Base-by-base conservation (phyloP, 2,797 vertebrate genomes). In the Buceros bicornis region DNA sequence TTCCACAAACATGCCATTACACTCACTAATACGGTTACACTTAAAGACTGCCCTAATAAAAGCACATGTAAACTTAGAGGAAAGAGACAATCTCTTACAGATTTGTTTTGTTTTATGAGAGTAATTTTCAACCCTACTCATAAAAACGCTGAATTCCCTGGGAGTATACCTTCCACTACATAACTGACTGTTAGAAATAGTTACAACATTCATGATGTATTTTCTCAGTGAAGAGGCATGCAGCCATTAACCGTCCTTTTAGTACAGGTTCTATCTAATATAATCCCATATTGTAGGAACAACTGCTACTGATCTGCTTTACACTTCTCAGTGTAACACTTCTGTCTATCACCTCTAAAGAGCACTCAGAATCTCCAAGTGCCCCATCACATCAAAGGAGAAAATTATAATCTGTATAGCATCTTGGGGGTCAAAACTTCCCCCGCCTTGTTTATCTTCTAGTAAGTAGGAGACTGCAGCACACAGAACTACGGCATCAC, bases 1-100 rank as follows among this genome's bases (percentile, higher is more conserved):
- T 95, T 97, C 92, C 83, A 82, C 65, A 79, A 97, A 93, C 47
- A 35, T 95, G 87, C 88, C 94, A 95, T 90, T 96, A 88, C 72
- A 24, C 76, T 95, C 87, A 83, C 74, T 93, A 95, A 93, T 95
- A 82, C 47, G 48, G 33, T 93, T 91, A 56, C 31, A 81, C 51
- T 94, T 91, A 89, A 87, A 89, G 67, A 94, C 47, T 73, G 89
- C 42, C 37, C 0, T 0, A 70, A 10, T 81, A 57, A 87, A 96
- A 94, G 71, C 16, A 60, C 6, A 91, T 66, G 42, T 80, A 90
- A 94, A 94, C 45, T 81, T 95, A 82, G 0, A 83, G 91, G 84
- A 92, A 57, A 47, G 53, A 90, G 65, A 94, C 58, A 60, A 93
- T 61, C 64, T 95, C 80, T 85, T 54, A 83, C 2, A 94, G 66